Conservation (phyloP, 2,113 vertebrate genomes). For the Felis catus region DNA sequence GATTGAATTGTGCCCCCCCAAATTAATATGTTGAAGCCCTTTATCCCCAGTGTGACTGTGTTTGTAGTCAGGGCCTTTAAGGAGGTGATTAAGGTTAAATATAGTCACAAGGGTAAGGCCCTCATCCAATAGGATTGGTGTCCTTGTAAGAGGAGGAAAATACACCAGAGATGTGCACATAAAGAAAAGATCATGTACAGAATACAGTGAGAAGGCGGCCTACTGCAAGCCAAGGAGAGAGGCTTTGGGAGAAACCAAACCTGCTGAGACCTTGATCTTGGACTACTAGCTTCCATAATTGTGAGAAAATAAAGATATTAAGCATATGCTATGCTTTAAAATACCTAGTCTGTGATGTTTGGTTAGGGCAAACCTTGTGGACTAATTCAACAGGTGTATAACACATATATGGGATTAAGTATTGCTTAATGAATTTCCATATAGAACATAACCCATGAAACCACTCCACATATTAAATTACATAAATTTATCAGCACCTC, state of each 20-base stretch:
- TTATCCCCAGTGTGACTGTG: neutral
- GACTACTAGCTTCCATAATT: neutral
- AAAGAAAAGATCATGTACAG: neutral
- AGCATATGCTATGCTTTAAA: neutral
- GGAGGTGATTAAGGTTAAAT: neutral
- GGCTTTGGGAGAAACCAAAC: neutral
- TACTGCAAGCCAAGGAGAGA: neutral
- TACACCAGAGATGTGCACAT: fast-evolving
- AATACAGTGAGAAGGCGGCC: fast-evolving
- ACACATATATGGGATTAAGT: neutral
- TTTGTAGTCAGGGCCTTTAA: neutral
- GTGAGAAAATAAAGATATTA: neutral
- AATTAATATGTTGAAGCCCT: neutral
- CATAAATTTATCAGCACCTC: neutral
- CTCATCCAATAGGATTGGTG: neutral
- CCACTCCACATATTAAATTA: neutral
- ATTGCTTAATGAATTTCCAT: neutral
- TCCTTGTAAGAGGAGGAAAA: neutral
- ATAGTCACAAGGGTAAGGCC: fast-evolving
- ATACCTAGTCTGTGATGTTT: neutral
- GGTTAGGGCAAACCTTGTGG: neutral
- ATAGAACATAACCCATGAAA: neutral
- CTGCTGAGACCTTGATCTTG: neutral
- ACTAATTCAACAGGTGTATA: neutral
- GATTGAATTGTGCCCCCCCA: neutral